Evolutionary conservation across 92 coral and sea anemone species (phyloP).

Genomic region (Paramuricea clavata): DNA sequence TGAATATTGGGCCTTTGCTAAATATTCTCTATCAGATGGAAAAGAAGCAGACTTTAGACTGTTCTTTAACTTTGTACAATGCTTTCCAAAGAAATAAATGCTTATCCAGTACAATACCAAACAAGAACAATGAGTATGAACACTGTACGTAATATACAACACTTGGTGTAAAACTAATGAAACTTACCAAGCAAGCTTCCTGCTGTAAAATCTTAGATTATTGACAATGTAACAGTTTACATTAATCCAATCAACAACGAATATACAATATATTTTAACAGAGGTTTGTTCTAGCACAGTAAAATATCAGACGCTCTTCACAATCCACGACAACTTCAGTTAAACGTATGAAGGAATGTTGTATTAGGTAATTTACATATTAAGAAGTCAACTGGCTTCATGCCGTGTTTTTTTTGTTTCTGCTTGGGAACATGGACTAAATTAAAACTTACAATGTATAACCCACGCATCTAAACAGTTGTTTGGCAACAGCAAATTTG

Average conservation of each 20-base stretch:
- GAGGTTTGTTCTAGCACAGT: background rate
- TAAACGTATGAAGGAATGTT: background rate
- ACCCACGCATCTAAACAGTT: background rate
- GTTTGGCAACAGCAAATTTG: background rate
- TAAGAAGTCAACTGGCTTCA: conserved; percentile 14
- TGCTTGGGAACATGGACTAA: background rate
- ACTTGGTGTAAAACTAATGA: background rate
- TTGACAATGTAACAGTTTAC: background rate
- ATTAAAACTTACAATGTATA: background rate
- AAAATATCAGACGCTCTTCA: background rate
- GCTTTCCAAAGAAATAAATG: background rate
- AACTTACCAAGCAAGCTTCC: conserved; percentile 4
- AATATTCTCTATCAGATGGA: background rate
- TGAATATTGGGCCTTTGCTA: background rate
- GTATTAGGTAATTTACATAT: conserved; percentile 2
- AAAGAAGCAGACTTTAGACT: background rate
- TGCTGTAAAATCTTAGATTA: background rate
- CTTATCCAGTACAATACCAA: background rate
- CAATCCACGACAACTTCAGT: background rate
- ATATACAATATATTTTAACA: background rate
- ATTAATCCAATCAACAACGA: background rate
- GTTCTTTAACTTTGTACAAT: background rate
- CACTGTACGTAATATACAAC: background rate
- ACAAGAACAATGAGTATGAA: background rate
- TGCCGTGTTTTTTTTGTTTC: conserved; percentile 7